phyloP scores from a whole-genome alignment of 2,888 invertebrate species.

The Nipponacmea schrenckii region DNA sequence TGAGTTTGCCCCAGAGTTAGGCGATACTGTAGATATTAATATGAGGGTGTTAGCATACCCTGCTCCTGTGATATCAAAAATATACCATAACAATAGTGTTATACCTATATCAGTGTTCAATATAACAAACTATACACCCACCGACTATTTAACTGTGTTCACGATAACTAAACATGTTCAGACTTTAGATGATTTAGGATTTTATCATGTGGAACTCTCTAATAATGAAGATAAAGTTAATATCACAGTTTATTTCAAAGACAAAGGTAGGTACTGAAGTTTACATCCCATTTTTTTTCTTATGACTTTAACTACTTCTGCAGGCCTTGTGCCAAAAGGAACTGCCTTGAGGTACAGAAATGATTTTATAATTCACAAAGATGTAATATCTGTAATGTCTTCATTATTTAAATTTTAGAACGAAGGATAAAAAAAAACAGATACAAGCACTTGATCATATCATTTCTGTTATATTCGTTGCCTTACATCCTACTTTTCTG shows the following conservation, averaged over 20 bases:
- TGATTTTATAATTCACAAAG: too few relatives aligned
- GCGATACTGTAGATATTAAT: background rate
- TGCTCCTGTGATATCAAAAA: background rate
- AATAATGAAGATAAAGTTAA: background rate
- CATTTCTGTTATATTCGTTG: too few relatives aligned
- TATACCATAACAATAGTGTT: background rate
- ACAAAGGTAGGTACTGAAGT: slow-evolving; percentile 3
- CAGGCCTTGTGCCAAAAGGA: too few relatives aligned
- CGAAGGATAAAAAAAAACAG: too few relatives aligned
- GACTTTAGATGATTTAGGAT: background rate
- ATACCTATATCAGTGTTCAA: background rate
- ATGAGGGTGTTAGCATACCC: background rate
- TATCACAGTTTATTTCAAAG: background rate
- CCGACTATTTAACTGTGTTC: background rate
- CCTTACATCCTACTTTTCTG: too few relatives aligned
- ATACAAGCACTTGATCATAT: too few relatives aligned
- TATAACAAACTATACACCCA: background rate
- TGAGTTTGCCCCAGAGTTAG: background rate
- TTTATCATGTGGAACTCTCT: background rate
- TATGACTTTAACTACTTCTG: too few relatives aligned
- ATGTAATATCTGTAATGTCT: too few relatives aligned
- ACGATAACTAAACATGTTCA: background rate
- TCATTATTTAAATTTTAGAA: too few relatives aligned
- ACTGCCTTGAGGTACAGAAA: too few relatives aligned
- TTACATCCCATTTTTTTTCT: too few relatives aligned